phyloP scores from a whole-genome alignment of 2,888 invertebrate genomes.

The Lithodes maja region DNA sequence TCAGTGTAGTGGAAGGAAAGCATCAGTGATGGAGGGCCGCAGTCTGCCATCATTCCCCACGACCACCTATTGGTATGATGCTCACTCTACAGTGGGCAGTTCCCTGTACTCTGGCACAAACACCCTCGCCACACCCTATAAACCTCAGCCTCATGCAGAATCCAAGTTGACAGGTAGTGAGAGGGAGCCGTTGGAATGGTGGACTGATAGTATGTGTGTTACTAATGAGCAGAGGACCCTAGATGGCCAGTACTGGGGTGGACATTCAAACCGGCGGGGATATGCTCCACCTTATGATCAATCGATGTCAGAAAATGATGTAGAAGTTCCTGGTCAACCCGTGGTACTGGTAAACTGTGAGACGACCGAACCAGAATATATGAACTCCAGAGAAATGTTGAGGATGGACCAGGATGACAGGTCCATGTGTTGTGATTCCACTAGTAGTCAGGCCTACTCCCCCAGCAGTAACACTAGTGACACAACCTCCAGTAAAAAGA shows the following conservation, averaged over 20 bases:
- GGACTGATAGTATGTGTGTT: constrained; percentile 41
- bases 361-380: constrained; percentile 15
- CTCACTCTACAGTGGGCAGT: constrained; percentile 52
- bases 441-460: constrained; percentile 45
- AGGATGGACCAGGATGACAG: constrained; percentile 36
- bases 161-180: background rate
- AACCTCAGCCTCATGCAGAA: background rate
- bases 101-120: constrained; percentile 34
- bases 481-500: constrained; percentile 16
- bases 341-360: constrained; percentile 21
- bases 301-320: background rate
- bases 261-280: constrained; percentile 21
- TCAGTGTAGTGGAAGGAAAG: constrained; percentile 12
- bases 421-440: constrained; percentile 31
- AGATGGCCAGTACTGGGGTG: constrained; percentile 50
- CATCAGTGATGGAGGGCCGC: constrained; percentile 36
- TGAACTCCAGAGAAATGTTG: constrained; percentile 13
- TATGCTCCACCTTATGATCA: constrained; percentile 35
- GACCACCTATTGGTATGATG: constrained; percentile 57
- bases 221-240: constrained; percentile 30
- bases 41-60: constrained; percentile 52
- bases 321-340: constrained; percentile 14
- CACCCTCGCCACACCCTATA: background rate
- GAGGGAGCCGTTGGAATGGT: constrained; percentile 49
- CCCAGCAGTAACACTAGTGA: constrained; percentile 45